These are phyloP conservation scores for Montipora cactus DNA, from an alignment of 64 coral and sea anemone species.

Conservation along the genomic window DNA sequence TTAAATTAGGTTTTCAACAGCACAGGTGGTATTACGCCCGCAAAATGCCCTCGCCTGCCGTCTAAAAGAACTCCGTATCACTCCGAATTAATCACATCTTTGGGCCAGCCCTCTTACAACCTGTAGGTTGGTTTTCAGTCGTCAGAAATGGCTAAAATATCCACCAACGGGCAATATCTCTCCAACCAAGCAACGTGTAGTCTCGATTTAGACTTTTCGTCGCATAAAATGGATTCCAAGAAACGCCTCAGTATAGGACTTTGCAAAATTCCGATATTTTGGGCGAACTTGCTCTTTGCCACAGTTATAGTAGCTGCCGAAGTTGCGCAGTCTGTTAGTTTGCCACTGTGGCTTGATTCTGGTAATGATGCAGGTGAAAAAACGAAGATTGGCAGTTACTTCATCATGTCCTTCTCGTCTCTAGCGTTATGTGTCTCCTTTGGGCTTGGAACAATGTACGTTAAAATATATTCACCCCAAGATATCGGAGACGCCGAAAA, in stretches of 20 bases:
- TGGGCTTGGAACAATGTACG: slow-evolving; percentile 57
- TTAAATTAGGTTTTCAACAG: too few species aligned
- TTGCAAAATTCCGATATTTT: slow-evolving; percentile 30
- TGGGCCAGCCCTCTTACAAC: too few species aligned
- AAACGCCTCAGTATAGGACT: not conserved
- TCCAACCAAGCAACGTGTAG: not conserved
- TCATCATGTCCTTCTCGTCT: slow-evolving; percentile 60
- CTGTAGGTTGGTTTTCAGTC: not conserved
- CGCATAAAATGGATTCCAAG: not conserved
- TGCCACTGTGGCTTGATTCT: slow-evolving; percentile 72
- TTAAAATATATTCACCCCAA: slow-evolving; percentile 62
- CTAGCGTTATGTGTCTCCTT: slow-evolving; percentile 60
- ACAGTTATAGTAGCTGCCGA: slow-evolving; percentile 32
- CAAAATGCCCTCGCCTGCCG: too few species aligned
- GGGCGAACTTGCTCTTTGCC: slow-evolving; percentile 65
- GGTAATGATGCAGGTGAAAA: not conserved
- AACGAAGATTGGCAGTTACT: slow-evolving; percentile 52
- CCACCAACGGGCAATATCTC: not conserved
- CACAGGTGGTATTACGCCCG: too few species aligned
- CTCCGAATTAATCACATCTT: too few species aligned
- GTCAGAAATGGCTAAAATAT: not conserved
- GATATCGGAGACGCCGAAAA: slow-evolving; percentile 77
- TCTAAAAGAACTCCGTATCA: too few species aligned
- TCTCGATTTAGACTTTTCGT: not conserved
- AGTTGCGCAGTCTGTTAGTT: slow-evolving; percentile 33